phyloP scores from a whole-genome alignment of 2,888 invertebrate species.

The Lasiommata megera region DNA sequence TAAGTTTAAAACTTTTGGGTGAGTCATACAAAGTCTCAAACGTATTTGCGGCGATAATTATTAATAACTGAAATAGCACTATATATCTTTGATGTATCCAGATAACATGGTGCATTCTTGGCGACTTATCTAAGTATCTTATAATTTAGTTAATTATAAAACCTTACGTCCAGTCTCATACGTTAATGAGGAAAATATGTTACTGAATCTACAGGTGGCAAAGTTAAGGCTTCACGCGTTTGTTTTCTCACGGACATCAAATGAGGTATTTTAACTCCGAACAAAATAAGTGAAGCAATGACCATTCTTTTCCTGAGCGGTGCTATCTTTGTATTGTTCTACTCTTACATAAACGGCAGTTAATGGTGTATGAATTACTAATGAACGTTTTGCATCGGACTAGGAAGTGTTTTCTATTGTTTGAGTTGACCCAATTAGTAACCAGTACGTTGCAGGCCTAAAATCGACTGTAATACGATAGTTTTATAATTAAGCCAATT shows the following conservation, averaged over 20 bases:
- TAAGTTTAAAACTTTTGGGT: too few relatives aligned
- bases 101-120: too few relatives aligned
- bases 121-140: too few relatives aligned
- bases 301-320: slow-evolving; percentile 69
- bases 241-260: slow-evolving; percentile 57
- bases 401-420: slow-evolving; percentile 68
- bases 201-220: slow-evolving; percentile 29
- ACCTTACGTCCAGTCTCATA: too few relatives aligned
- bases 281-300: slow-evolving; percentile 73
- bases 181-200: too few relatives aligned
- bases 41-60: too few relatives aligned
- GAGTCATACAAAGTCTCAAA: too few relatives aligned
- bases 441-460: slow-evolving; percentile 20
- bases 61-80: too few relatives aligned
- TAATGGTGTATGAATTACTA: slow-evolving; percentile 71
- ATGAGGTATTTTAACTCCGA: slow-evolving; percentile 36
- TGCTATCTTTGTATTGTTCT: slow-evolving; percentile 73
- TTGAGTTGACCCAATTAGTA: slow-evolving; percentile 42
- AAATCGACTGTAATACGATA: not conserved
- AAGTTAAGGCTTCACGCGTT: slow-evolving; percentile 49
- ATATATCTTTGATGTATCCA: too few relatives aligned
- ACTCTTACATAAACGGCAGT: slow-evolving; percentile 66
- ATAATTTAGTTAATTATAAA: too few relatives aligned
- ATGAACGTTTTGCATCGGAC: slow-evolving; percentile 59
- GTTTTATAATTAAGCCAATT: not conserved